Evolutionary conservation across 1,140 invertebrate species (phyloP).

Genomic region (Drosophila kurseongensis): DNA sequence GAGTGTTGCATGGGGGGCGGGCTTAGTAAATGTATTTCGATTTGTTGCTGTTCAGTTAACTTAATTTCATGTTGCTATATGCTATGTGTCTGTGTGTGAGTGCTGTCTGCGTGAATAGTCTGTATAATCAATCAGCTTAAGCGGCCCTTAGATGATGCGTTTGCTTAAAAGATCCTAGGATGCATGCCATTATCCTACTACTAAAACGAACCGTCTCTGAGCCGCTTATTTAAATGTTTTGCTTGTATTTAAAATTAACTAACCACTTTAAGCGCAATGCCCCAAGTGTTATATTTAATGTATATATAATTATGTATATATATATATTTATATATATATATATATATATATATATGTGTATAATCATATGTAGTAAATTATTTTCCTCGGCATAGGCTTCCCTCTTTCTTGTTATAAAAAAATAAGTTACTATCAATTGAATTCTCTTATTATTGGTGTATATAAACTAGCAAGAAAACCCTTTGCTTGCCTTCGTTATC

Average conservation of each 20-base stretch:
- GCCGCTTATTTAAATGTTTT: constrained; percentile 49
- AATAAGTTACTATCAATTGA: constrained; percentile 77
- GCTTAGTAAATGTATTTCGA: constrained; percentile 64
- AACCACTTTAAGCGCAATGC: constrained; percentile 65
- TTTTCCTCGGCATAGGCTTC: constrained; percentile 37
- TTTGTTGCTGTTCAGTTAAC: constrained; percentile 60
- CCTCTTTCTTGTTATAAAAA: constrained; percentile 58
- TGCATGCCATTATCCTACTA: constrained; percentile 4
- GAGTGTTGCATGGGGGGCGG: constrained; percentile 30
- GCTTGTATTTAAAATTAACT: constrained; percentile 77
- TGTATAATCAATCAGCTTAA: constrained; percentile 51
- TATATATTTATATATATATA: constrained; percentile 60
- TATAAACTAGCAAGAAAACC: constrained; percentile 59
- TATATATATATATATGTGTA: constrained; percentile 66
- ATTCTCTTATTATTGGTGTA: constrained; percentile 60
- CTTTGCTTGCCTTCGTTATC: constrained; percentile 41
- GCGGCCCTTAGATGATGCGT: constrained; percentile 9
- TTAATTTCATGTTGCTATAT: constrained; percentile 63
- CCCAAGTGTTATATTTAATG: constrained; percentile 70
- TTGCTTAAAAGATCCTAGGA: not conserved
- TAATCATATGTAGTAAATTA: constrained; percentile 74
- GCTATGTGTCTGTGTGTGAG: constrained; percentile 49
- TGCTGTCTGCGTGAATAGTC: constrained; percentile 34
- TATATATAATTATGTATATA: constrained; percentile 68
- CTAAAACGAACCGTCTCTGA: constrained; percentile 4